Conservation (phyloP, 2,888 invertebrate genomes). For the Trissolcus brochymenae region DNA sequence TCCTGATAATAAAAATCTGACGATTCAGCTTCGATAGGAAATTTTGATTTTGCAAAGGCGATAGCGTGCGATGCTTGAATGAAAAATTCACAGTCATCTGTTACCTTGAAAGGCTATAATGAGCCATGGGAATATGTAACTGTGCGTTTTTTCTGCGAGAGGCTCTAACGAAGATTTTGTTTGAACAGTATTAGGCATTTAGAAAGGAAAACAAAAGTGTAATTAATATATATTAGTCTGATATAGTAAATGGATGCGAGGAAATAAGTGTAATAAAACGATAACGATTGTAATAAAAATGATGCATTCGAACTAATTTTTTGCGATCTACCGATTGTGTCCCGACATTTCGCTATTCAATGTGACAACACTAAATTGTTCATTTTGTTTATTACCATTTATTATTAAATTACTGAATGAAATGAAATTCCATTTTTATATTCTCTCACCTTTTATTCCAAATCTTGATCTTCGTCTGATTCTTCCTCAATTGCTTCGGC, state of each 20-base stretch:
- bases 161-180: slow-evolving; percentile 41
- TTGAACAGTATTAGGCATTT: slow-evolving; percentile 53
- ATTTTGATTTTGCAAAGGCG: slow-evolving; percentile 19
- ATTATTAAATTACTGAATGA: slow-evolving; percentile 9
- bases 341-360: too few species aligned
- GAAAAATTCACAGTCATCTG: slow-evolving; percentile 26
- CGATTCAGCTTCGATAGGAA: slow-evolving; percentile 44
- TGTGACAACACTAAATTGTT: background rate
- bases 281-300: slow-evolving; percentile 35
- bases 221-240: slow-evolving; percentile 57
- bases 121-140: slow-evolving; percentile 7
- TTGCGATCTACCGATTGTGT: too few species aligned
- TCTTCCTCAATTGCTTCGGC: background rate
- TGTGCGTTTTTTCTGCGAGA: slow-evolving; percentile 30
- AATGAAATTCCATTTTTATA: too few species aligned
- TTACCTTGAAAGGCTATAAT: slow-evolving; percentile 2
- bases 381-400: slow-evolving; percentile 13
- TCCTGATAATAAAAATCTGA: slow-evolving; percentile 22
- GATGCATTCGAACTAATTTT: slow-evolving; percentile 20
- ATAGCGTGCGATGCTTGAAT: slow-evolving; percentile 38
- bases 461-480: slow-evolving; percentile 13
- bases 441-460: too few species aligned
- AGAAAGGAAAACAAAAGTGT: slow-evolving; percentile 44
- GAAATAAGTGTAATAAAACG: slow-evolving; percentile 32
- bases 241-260: slow-evolving; percentile 49